A percentile compares a stretch with the other conserved stretches of the same genome.
These are phyloP conservation scores for Megaustenia siamemsis DNA, from an alignment of 2,888 invertebrate species.

Conservation along the genomic window DNA sequence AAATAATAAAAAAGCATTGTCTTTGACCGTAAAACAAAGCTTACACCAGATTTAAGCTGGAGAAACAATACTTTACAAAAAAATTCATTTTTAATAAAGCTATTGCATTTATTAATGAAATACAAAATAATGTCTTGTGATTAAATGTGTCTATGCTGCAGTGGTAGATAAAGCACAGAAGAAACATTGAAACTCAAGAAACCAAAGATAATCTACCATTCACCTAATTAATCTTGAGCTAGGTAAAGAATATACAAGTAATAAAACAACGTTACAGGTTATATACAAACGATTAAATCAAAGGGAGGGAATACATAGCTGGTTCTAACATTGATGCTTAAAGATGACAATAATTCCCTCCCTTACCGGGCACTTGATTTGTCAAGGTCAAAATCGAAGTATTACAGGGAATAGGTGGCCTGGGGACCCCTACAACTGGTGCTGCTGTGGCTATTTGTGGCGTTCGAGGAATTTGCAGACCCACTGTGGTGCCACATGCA, in stretches of 20 bases:
- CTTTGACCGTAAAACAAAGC: too few species aligned
- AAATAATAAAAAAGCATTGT: too few species aligned
- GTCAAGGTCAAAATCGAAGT: slow-evolving; percentile 47
- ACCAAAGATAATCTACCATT: not conserved
- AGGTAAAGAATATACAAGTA: not conserved
- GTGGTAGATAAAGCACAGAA: not conserved
- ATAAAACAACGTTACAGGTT: not conserved
- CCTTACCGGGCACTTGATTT: slow-evolving; percentile 52
- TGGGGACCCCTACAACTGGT: slow-evolving; percentile 35
- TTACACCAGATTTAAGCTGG: too few species aligned
- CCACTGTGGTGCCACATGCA: slow-evolving; percentile 43
- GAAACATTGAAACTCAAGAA: not conserved
- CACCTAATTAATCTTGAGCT: not conserved
- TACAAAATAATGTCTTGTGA: too few species aligned
- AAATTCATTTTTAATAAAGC: too few species aligned
- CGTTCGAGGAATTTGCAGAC: slow-evolving; percentile 45
- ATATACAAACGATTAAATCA: slow-evolving; percentile 15
- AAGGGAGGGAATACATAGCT: slow-evolving; percentile 49
- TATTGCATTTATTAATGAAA: too few species aligned
- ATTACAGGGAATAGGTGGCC: slow-evolving; percentile 44
- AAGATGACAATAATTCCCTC: slow-evolving; percentile 43
- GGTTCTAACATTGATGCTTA: slow-evolving; percentile 41
- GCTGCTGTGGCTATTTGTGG: slow-evolving; percentile 38
- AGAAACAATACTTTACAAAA: too few species aligned
- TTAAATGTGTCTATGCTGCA: not conserved